Evolutionary conservation across 2,113 vertebrate genomes (phyloP), one percentile per base, ranked within the genome.

Genomic region (Sula dactylatra): DNA sequence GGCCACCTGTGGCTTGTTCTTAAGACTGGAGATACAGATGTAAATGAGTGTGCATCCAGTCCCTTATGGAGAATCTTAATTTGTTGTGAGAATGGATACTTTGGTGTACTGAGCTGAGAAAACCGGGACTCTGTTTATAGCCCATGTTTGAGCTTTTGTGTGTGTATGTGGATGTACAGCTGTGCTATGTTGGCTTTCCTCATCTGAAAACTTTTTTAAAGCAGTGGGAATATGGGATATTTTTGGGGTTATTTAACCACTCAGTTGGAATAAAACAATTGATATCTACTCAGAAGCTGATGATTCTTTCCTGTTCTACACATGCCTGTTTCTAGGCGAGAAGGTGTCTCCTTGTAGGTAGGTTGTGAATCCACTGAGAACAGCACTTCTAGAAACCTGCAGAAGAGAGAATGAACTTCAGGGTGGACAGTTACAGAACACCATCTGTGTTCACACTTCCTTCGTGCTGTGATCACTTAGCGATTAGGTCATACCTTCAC

Each of bases 401-500:
- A 15, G 29, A 55, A 42, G 25, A 52, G 38, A 81, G 27, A 64
- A 47, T 54, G 76, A 69, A 59, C 2, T 2, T 31, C 7, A 29
- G n/a, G 61, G 58, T 79, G 76, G 49, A 32, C 16, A n/a, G 42
- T 19, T 52, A 7, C 27, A 31, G 62, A 66, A 34, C 9, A 13
- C 66, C 25, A 26, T 47, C 26, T 44, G 44, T n/a, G 59, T 38
- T 78, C 44, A 15, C 17, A 3, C 12, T 12, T 50, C 24, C 38
- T 72, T 52, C 3, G 3, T 50, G 29, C 47, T 32, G 42, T 1
- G 4, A 27, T 66, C 22, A 19, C 38, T 16, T 22, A 31, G 32
- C 6, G n/a, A 10, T 26, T 47, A 13, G 47, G 56, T 52, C 0
- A 1, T 9, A 34, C 19, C 26, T 20, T 22, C 14, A 4, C 4